These are phyloP conservation scores for Trissoscelio sp. DNA, from an alignment of 2,888 invertebrate species.

Conservation along the genomic window DNA sequence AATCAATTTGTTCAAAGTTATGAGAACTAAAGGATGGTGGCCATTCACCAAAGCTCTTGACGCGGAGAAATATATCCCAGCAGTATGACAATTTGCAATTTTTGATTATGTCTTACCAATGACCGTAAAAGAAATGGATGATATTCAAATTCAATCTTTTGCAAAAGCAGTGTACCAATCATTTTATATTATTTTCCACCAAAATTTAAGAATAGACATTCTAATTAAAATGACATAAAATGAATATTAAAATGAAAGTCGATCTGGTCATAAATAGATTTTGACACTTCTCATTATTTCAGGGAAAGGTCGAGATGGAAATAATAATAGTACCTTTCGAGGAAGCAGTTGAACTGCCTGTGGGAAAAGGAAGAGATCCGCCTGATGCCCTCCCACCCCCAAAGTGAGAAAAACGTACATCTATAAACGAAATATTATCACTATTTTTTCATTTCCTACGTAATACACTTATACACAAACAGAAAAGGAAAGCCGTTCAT, in stretches of 20 bases:
- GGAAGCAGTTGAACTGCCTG: conserved; percentile 87
- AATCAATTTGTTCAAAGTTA: conserved; percentile 87
- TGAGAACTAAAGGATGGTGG: conserved; percentile 88
- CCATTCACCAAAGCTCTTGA: conserved; percentile 84
- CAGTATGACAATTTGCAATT: conserved; percentile 75
- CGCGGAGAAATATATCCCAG: conserved; percentile 75
- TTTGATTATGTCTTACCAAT: conserved; percentile 20
- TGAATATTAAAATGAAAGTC: neutral
- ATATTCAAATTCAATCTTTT: no score
- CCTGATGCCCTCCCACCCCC: conserved; percentile 87
- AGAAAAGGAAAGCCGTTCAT: conserved; percentile 8
- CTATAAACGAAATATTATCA: conserved; percentile 37
- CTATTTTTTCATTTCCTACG: conserved; percentile 43
- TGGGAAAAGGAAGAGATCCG: conserved; percentile 87
- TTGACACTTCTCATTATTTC: conserved; percentile 69
- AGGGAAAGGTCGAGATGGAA: conserved; percentile 90
- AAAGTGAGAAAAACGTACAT: conserved; percentile 84
- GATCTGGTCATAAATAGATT: conserved; percentile 16
- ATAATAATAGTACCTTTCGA: conserved; percentile 86
- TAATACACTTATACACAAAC: neutral
- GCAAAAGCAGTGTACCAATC: no score
- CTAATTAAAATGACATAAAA: neutral
- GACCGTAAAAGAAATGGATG: neutral
- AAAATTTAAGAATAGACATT: no score
- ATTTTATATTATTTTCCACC: no score